Evolutionary conservation across 2,888 invertebrate species (phyloP), one percentile per base, ranked within the genome.

Genomic region (Rugalucina vietnamica): DNA sequence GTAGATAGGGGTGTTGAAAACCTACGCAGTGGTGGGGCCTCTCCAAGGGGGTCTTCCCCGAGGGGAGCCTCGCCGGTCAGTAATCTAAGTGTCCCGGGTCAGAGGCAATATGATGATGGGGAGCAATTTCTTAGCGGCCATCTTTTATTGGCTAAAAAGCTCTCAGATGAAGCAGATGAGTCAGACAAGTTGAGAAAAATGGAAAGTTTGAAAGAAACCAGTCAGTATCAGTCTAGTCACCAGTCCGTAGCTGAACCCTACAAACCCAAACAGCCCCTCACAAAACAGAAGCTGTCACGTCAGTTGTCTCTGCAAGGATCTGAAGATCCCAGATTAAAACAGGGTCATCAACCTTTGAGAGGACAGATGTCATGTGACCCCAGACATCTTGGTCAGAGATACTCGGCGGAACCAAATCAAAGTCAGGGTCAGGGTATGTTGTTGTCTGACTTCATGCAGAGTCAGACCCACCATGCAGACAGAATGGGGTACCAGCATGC

Each of bases 301-400:
- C 85, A 88, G 70, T 72, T 80, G 5, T 89, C 85, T 2, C 77
- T 98, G n/a, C 97, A 98, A 95, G 98, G 98, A 0, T 95, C 96
- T 29, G 97, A 97, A 89, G 98, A 98, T 95, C 97, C 97, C 5
- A 95, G 98, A 81, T 95, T 97, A 5, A 27, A 43, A 32, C 82
- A 81, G 54, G 69, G 72, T 60, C 87, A 82, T 57, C 34, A 54
- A 10, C 32, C 72, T 1, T 60, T 86, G 18, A 80, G 84, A 21
- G 77, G 79, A 39, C 84, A 86, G 54, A 73, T 79, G n/a, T 88
- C 90, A 12, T 87, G 84, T 76, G 87, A 88, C 70, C 85, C 87
- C 43, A 76, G 86, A 49, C 49, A 34, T 18, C 14, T 65, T 10
- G 34, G 65, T 1, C 65, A 65, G 34, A 32, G 65, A 65, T 65